Evolutionary conservation across 2,797 vertebrate genomes (phyloP).

Genomic region (Echeneis naucrates): DNA sequence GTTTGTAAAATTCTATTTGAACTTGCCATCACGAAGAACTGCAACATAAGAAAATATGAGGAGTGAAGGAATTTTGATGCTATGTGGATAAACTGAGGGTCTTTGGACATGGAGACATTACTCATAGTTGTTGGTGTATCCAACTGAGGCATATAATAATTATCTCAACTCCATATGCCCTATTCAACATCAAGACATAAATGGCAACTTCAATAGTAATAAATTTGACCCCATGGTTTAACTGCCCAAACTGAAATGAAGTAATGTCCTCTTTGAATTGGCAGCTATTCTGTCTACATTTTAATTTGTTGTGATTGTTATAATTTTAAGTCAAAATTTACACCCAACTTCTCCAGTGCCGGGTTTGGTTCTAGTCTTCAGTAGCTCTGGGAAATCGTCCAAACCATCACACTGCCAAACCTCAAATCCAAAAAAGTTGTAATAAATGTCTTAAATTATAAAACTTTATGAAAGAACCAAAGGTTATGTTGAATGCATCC

Average conservation of each 20-base stretch:
- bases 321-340: neutral
- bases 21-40: too few relatives aligned
- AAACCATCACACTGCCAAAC: neutral
- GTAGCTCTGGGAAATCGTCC: neutral
- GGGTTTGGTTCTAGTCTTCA: neutral
- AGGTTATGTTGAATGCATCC: too few relatives aligned
- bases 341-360: neutral
- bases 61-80: too few relatives aligned
- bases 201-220: neutral
- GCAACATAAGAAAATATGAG: too few relatives aligned
- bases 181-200: neutral
- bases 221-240: neutral
- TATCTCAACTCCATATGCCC: neutral
- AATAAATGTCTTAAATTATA: too few relatives aligned
- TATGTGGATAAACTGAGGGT: neutral
- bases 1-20: too few relatives aligned
- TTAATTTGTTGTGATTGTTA: neutral
- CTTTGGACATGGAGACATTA: slow-evolving; percentile 13
- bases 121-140: slow-evolving; percentile 8
- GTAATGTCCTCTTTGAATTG: neutral
- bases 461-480: neutral
- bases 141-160: slow-evolving; percentile 1
- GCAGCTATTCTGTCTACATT: neutral
- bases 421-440: neutral
- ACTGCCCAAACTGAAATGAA: neutral